A percentile compares a stretch with the other conserved stretches of the same genome.
Conservation (phyloP, 1,140 invertebrate genomes). For the Bombus consobrinus region DNA sequence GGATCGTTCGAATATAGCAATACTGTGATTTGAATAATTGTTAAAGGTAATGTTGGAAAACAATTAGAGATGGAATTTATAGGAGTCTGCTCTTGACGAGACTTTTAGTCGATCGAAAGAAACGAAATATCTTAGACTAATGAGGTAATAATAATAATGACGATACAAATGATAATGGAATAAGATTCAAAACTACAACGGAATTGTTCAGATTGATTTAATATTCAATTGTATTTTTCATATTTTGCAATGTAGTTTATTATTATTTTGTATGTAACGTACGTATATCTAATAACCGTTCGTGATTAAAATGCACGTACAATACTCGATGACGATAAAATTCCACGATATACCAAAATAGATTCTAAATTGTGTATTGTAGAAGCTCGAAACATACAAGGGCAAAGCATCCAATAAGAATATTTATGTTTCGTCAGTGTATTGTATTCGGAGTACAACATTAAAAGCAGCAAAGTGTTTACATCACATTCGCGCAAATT, state of each 20-base stretch:
- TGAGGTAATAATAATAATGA: neutral
- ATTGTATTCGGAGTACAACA: neutral
- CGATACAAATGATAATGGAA: neutral
- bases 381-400: no score
- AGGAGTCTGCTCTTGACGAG: fast-evolving
- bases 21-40: neutral
- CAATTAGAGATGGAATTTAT: neutral
- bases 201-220: neutral
- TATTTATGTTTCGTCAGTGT: neutral
- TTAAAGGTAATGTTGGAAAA: neutral
- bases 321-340: neutral
- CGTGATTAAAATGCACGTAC: neutral
- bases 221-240: no score
- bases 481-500: neutral
- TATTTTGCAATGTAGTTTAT: no score
- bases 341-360: neutral
- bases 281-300: neutral
- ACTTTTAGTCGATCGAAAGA: neutral
- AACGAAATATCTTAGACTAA: neutral
- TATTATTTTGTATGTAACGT: neutral
- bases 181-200: neutral
- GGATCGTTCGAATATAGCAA: neutral
- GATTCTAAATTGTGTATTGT: neutral
- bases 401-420: neutral
- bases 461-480: neutral